These are phyloP conservation scores for Platycheirus rosarum DNA, from an alignment of 2,888 invertebrate genomes.

Conservation along the genomic window DNA sequence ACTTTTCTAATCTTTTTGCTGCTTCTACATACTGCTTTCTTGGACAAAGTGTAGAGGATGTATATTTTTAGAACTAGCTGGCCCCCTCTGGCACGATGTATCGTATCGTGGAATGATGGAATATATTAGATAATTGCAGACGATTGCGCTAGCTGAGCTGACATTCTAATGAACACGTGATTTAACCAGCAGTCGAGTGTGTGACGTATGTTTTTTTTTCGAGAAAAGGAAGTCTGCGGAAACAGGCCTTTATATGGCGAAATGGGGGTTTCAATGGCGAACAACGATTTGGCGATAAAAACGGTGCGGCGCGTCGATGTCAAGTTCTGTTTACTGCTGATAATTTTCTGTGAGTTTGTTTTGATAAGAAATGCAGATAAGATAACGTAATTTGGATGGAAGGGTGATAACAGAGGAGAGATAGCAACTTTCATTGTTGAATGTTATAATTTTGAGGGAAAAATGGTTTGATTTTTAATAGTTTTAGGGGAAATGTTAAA, in stretches of 20 bases:
- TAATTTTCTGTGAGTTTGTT: background rate
- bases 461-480: too few relatives aligned
- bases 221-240: conserved; percentile 18
- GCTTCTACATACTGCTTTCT: conserved; percentile 3
- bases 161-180: conserved; percentile 21
- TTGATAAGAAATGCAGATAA: conserved; percentile 17
- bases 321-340: background rate
- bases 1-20: conserved; percentile 16
- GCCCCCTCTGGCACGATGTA: conserved; percentile 1
- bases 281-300: too few relatives aligned
- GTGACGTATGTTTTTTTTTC: background rate
- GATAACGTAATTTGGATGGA: conserved; percentile 1
- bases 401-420: background rate
- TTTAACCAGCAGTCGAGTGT: background rate
- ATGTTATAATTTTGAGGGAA: background rate
- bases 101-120: conserved; percentile 13
- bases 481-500: too few relatives aligned
- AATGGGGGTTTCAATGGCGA: conserved; percentile 3
- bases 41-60: background rate
- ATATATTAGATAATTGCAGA: conserved; percentile 24
- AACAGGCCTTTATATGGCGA: conserved; percentile 13
- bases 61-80: conserved; percentile 24
- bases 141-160: background rate
- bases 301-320: background rate
- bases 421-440: background rate